Conservation (phyloP, 2,797 vertebrate genomes). For the Parauchenoglanis punctatus region DNA sequence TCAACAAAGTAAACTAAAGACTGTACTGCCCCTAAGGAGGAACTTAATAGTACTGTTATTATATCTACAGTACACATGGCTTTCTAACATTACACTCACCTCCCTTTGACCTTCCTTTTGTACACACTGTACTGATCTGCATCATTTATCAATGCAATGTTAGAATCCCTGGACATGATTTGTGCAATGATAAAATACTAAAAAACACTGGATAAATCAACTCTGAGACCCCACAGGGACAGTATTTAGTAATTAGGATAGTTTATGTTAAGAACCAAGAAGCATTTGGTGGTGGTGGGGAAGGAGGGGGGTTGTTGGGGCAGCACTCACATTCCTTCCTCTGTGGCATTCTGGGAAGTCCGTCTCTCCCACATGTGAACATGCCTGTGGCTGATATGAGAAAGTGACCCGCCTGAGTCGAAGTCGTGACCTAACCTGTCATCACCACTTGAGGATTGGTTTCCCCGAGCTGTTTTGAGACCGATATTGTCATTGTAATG, state of each 20-base stretch:
- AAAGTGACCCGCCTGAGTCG: conserved; percentile 61
- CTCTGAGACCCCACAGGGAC: neutral
- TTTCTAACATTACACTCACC: conserved; percentile 8
- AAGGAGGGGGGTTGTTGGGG: neutral
- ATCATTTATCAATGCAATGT: neutral
- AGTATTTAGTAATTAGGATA: neutral
- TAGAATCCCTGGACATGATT: neutral
- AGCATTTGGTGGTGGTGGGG: neutral
- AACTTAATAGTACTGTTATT: neutral
- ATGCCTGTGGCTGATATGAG: conserved; percentile 59
- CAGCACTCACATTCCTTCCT: conserved; percentile 63
- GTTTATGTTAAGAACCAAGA: neutral
- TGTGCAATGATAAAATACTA: neutral
- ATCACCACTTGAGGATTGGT: conserved; percentile 59
- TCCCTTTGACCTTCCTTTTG: conserved; percentile 4
- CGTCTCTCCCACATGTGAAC: conserved; percentile 45
- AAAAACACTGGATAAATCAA: neutral
- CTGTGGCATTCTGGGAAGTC: conserved; percentile 52
- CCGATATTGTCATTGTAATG: neutral
- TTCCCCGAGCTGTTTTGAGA: conserved; percentile 34
- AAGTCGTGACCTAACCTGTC: conserved; percentile 68
- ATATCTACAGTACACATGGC: neutral
- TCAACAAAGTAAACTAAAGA: neutral
- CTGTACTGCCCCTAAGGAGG: neutral
- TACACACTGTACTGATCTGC: conserved; percentile 12